Base-by-base conservation (phyloP, 2,113 vertebrate genomes). In the Uria aalge region DNA sequence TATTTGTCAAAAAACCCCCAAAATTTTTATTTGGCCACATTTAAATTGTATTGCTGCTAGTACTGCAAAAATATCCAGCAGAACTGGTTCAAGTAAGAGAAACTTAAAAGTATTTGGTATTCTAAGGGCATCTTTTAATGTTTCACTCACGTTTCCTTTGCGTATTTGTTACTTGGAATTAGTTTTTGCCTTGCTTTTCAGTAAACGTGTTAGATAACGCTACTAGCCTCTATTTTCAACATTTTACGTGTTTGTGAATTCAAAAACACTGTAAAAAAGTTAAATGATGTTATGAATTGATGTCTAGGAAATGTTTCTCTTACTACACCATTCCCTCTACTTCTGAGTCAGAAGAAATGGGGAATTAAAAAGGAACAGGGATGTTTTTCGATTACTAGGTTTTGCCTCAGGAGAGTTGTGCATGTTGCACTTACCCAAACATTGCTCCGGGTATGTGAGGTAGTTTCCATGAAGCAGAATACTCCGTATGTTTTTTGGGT, bases 141-240 rank as follows among this genome's bases (percentile, higher is more conserved):
- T 22, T 74, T 47, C 23, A 15, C 12, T 73, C 55, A n/a, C 8
- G 89, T 77, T 72, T 48, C 56, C 66, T 60, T 80, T 92, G 53
- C 73, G 62, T 74, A 88, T 66, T 56, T 95, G 19, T 85, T 95
- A 85, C 62, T 96, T 92, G 43, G 64, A 97, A 94, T 94, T 95
- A 75, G 16, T 43, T 96, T 94, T 96, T 94, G 47, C 84, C 53
- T 91, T 83, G 20, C 93, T 94, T 97, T 97, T 94, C 60, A 85
- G 84, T 94, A 96, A 96, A 97, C 94, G 75, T 88, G 85, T 84
- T 90, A 63, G 75, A 88, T 93, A 88, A 71, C 92, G 45, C 77
- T 89, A 60, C 78, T 88, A 67, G 60, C 84, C 73, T 94, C 62
- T 93, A 16, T 94, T 95, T 94, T 85, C 60, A 92, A 60, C 56